These are phyloP conservation scores for Hecatera dysodea DNA, from an alignment of 2,888 invertebrate species.

Conservation along the genomic window DNA sequence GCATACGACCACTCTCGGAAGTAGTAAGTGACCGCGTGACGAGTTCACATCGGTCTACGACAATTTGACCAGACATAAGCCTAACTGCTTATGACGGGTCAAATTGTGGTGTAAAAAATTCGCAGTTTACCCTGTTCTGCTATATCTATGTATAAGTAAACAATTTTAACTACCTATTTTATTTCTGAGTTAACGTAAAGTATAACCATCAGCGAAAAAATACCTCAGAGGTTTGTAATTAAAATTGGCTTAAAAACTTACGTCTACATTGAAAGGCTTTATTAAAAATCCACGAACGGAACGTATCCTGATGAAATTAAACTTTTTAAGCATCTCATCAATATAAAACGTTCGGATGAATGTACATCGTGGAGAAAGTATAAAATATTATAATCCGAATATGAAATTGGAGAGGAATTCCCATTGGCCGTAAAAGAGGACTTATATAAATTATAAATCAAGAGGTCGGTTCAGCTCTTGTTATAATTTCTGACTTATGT, in stretches of 20 bases:
- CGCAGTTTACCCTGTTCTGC: no score
- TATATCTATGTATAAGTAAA: no score
- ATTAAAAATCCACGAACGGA: constrained; percentile 73
- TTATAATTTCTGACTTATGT: not conserved
- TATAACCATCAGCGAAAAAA: constrained; percentile 46
- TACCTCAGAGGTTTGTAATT: constrained; percentile 73
- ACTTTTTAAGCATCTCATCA: constrained; percentile 66
- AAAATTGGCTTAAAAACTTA: constrained; percentile 80
- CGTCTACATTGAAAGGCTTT: constrained; percentile 73
- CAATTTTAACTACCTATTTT: no score
- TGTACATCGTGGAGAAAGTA: constrained; percentile 24
- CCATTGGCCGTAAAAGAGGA: constrained; percentile 7
- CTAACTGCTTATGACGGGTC: no score
- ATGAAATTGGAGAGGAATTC: constrained; percentile 29
- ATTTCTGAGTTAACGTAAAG: no score
- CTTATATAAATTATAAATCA: constrained; percentile 17
- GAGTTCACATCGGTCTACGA: no score
- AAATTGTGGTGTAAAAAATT: no score
- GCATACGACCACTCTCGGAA: no score
- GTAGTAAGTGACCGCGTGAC: no score
- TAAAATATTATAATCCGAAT: constrained; percentile 42
- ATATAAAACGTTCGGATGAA: constrained; percentile 55
- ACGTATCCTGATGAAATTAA: constrained; percentile 59
- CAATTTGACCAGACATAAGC: no score
- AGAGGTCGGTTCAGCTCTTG: not conserved